Conservation (phyloP, 2,113 vertebrate species). For the Lamprotornis superbus region DNA sequence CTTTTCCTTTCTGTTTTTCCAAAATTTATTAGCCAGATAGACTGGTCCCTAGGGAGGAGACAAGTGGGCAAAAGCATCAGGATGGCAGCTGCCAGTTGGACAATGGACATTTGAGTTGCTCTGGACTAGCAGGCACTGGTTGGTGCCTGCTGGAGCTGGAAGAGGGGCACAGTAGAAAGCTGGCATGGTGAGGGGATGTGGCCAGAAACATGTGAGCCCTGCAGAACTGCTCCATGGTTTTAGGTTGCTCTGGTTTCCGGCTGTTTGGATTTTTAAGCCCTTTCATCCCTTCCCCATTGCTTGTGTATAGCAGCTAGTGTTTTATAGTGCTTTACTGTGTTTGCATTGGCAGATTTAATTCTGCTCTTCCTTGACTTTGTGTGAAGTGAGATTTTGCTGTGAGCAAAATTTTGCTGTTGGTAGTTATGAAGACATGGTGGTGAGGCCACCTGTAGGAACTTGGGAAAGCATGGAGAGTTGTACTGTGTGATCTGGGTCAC, state of each 20-base stretch:
- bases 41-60: neutral
- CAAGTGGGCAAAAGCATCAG: neutral
- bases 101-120: neutral
- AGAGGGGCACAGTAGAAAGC: neutral
- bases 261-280: neutral
- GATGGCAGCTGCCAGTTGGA: neutral
- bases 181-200: neutral
- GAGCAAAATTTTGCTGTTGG: neutral
- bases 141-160: neutral
- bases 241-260: neutral
- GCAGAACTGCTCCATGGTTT: neutral
- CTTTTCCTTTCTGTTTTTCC: neutral
- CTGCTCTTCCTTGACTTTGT: neutral
- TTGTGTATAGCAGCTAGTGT: neutral
- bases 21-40: neutral
- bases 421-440: neutral
- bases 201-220: neutral
- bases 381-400: neutral
- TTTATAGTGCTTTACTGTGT: neutral
- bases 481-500: neutral
- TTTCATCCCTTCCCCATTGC: neutral
- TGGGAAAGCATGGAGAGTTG: neutral
- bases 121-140: rapidly evolving
- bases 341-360: neutral
- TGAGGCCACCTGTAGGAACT: neutral